Evolutionary conservation across 1,140 invertebrate genomes (phyloP).

Genomic region (Brachionus paranguensis): DNA sequence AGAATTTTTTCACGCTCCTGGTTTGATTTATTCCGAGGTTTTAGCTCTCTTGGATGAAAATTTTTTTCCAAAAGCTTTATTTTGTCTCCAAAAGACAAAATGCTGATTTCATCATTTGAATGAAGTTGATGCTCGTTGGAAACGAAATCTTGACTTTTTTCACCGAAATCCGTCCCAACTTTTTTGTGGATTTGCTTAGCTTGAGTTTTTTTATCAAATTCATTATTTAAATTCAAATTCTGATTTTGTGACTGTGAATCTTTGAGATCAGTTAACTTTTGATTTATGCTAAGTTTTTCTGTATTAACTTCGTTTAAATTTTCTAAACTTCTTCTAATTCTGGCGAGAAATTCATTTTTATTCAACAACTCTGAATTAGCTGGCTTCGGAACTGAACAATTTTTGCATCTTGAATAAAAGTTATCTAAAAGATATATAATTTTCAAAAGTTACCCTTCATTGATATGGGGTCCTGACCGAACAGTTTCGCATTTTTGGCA

Average conservation of each 20-base stretch:
- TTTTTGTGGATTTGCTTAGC: too few species aligned
- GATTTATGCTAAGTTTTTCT: neutral
- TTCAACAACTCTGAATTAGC: neutral
- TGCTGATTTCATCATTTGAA: neutral
- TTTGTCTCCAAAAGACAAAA: neutral
- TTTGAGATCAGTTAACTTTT: neutral
- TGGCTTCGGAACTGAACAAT: conserved; percentile 2
- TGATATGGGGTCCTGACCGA: neutral
- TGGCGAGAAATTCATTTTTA: neutral
- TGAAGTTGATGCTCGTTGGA: neutral
- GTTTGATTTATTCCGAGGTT: neutral
- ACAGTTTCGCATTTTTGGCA: neutral
- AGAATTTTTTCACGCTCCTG: neutral
- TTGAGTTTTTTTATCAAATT: too few species aligned
- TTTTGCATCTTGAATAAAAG: neutral
- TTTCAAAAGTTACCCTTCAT: neutral
- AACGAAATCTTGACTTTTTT: neutral
- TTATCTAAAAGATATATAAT: neutral
- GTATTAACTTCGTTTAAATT: neutral
- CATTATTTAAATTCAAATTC: too few species aligned
- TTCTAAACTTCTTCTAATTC: neutral
- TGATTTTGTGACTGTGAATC: too few species aligned
- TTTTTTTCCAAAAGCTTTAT: neutral
- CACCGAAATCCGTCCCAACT: neutral
- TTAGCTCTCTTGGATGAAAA: neutral